Percentiles rank a stretch among this genome's conserved stretches.
Conservation (phyloP, 2,797 vertebrate species). For the Pelochelys cantorii region DNA sequence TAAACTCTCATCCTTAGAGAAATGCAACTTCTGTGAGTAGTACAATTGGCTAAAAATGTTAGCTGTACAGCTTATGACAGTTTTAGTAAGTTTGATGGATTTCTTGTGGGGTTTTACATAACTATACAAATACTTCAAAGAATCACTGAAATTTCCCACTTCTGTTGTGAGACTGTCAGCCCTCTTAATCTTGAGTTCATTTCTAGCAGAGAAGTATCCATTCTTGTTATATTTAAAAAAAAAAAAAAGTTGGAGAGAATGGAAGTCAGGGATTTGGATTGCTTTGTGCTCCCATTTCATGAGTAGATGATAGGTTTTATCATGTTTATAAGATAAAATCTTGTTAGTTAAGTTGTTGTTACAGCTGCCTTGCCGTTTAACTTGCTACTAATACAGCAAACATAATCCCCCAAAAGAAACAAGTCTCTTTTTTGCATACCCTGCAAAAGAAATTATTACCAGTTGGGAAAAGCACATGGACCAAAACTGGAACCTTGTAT, state of each 20-base stretch:
- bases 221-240: not conserved
- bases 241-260: not conserved
- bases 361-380: slow-evolving; percentile 5
- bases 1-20: not conserved
- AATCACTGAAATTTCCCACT: not conserved
- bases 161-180: not conserved
- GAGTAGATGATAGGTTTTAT: not conserved
- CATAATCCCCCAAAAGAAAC: not conserved
- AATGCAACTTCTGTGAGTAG: not conserved
- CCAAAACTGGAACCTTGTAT: not conserved
- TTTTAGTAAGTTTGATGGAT: not conserved
- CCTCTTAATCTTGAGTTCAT: not conserved
- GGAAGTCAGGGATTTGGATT: not conserved
- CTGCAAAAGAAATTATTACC: not conserved
- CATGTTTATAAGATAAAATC: slow-evolving; percentile 1
- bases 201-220: not conserved
- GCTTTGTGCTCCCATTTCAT: not conserved
- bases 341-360: not conserved
- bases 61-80: not conserved
- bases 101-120: not conserved
- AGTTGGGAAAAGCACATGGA: not conserved
- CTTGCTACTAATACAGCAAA: not conserved
- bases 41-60: not conserved
- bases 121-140: not conserved
- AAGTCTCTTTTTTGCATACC: not conserved